These are phyloP conservation scores for human DNA, from an alignment of 2,113 vertebrate genomes.

Conservation along the genomic window GRCh38 chr6:20976001-20976500, in stretches of 20 bases:
- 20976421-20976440: not conserved
- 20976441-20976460: conserved; percentile 23
- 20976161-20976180: not conserved
- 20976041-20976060: not conserved
- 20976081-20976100: not conserved
- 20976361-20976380: not conserved
- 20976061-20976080: not conserved
- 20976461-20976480: conserved; percentile 43
- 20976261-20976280: not conserved
- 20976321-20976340: not conserved
- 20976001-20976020: not conserved
- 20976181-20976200: not conserved
- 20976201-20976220: not conserved
- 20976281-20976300: not conserved
- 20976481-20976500: not conserved
- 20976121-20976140: not conserved
- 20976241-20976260: not conserved
- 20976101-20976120: not conserved
- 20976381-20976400: not conserved
- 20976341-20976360: not conserved
- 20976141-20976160: not conserved
- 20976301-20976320: not conserved
- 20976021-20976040: not conserved
- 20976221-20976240: not conserved
- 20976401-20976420: conserved; percentile 42